These are phyloP conservation scores for Aptenodytes patagonicus DNA, from an alignment of 2,113 vertebrate genomes.

Conservation along the genomic window DNA sequence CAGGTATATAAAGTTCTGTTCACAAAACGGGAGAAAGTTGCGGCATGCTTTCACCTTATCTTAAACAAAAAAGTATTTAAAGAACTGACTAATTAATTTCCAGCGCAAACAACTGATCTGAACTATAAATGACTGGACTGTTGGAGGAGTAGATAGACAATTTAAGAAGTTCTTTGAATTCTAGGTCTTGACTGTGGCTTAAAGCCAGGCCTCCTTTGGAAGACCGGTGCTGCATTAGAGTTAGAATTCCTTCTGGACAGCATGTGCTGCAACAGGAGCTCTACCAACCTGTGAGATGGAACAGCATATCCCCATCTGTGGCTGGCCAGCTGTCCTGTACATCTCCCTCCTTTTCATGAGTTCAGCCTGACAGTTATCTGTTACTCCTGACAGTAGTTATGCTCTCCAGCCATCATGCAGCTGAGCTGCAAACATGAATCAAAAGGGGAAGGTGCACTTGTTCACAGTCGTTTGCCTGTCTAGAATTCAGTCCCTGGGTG, in stretches of 20 bases:
- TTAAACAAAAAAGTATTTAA: neutral
- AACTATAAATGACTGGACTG: neutral
- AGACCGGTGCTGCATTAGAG: neutral
- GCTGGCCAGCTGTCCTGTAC: neutral
- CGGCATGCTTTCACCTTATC: neutral
- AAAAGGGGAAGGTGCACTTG: neutral
- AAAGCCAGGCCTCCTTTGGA: neutral
- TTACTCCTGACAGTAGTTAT: neutral
- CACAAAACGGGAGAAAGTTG: neutral
- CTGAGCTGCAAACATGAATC: neutral
- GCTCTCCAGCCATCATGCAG: neutral
- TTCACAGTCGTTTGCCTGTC: neutral
- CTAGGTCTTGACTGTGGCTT: neutral
- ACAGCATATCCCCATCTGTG: slow-evolving; percentile 8
- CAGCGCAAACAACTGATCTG: neutral
- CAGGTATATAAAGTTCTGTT: neutral
- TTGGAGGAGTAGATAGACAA: neutral
- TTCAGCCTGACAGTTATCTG: neutral
- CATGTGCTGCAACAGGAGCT: slow-evolving; percentile 21
- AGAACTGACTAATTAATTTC: neutral
- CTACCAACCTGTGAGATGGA: neutral
- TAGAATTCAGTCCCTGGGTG: neutral
- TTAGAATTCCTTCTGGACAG: neutral
- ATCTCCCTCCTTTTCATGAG: neutral
- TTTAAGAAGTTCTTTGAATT: slow-evolving; percentile 4